These are phyloP conservation scores for Eumacrocentrus americanus DNA, from an alignment of 2,888 invertebrate genomes.

Conservation along the genomic window DNA sequence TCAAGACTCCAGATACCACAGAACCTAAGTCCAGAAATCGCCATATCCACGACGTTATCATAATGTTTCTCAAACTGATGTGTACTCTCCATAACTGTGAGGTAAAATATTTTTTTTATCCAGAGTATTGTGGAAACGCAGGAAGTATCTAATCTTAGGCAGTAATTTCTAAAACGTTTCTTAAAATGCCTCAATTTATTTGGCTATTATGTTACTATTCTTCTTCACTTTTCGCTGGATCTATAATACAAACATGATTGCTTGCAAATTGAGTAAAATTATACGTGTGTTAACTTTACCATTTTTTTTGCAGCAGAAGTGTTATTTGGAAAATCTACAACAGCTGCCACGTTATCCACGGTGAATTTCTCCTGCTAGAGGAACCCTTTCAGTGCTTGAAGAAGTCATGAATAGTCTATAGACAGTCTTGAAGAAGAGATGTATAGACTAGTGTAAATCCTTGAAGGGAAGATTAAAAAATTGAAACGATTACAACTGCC, in stretches of 20 bases:
- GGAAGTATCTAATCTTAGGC: too few species aligned
- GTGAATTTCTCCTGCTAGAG: neutral
- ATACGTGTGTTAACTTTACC: neutral
- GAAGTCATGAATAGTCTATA: too few species aligned
- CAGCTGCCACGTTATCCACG: neutral
- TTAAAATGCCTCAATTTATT: too few species aligned
- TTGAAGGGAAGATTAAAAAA: too few species aligned
- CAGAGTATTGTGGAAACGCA: too few species aligned
- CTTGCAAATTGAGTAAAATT: neutral
- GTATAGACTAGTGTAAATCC: too few species aligned
- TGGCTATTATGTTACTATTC: too few species aligned
- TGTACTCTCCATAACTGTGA: neutral
- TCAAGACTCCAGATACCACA: constrained; percentile 8
- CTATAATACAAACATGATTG: too few species aligned
- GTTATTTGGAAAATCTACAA: neutral
- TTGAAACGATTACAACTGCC: too few species aligned
- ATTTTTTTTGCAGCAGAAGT: neutral
- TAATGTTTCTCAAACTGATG: neutral
- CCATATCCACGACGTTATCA: constrained; percentile 1
- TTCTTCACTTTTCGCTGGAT: too few species aligned
- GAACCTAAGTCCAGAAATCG: constrained; percentile 12
- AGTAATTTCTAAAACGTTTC: too few species aligned
- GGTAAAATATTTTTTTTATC: neutral
- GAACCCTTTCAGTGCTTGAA: neutral
- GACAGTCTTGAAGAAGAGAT: too few species aligned